Evolutionary conservation across 2,888 invertebrate genomes (phyloP).

Genomic region (Cosmorhoe ocellata): DNA sequence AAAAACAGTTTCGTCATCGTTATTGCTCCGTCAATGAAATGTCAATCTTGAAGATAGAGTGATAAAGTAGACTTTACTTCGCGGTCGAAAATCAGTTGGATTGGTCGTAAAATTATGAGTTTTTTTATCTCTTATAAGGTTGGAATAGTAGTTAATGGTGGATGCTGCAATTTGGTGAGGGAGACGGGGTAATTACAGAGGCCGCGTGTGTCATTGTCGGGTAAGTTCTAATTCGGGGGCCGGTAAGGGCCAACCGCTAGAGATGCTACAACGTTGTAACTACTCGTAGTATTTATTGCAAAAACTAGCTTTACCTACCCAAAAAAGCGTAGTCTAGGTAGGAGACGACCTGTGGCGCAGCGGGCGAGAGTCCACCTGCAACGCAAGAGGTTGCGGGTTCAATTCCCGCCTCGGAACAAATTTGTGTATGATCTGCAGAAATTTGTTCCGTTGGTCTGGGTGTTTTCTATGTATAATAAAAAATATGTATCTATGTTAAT

Average conservation of each 20-base stretch:
- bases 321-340: no score
- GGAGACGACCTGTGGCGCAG: no score
- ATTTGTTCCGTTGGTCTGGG: no score
- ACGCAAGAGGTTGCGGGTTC: no score
- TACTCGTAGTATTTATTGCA: no score
- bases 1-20: conserved; percentile 34
- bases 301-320: no score
- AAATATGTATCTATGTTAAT: no score
- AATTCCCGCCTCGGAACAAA: no score
- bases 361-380: no score
- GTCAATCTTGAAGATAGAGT: conserved; percentile 7
- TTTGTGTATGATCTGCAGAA: no score
- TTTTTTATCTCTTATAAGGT: conserved; percentile 69
- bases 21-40: conserved; percentile 23
- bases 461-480: no score
- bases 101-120: conserved; percentile 62
- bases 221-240: conserved; percentile 41
- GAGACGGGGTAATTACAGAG: conserved; percentile 73
- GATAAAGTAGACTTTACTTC: conserved; percentile 20
- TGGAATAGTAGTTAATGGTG: conserved; percentile 74
- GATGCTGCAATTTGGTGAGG: conserved; percentile 67
- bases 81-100: conserved; percentile 29
- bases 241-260: background rate
- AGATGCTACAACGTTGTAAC: no score
- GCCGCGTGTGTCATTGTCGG: conserved; percentile 76